Percentiles rank a stretch among this genome's conserved stretches.
phyloP scores from a whole-genome alignment of 1,140 invertebrate genomes.

The Drosophila simulans region DNA sequence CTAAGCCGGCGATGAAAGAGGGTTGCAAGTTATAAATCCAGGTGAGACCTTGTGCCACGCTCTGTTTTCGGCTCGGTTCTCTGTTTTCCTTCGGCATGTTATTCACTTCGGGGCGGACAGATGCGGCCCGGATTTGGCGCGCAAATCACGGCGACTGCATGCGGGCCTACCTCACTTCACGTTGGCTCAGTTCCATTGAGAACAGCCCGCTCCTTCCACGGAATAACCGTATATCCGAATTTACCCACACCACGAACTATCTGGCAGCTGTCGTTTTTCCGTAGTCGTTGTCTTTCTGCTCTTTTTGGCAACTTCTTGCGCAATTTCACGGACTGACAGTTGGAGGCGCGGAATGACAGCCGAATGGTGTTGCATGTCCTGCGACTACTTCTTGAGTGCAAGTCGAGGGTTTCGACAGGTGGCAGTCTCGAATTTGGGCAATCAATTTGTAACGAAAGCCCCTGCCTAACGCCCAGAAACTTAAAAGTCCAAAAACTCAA shows the following conservation, averaged over 20 bases:
- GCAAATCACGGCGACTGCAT: conserved; percentile 44
- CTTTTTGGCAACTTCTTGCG: conserved; percentile 68
- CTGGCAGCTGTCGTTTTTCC: conserved; percentile 50
- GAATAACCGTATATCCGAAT: conserved; percentile 16
- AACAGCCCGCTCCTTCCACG: conserved; percentile 4
- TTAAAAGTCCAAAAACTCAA: conserved; percentile 26
- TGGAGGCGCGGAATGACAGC: conserved; percentile 53
- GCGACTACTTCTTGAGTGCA: conserved; percentile 64
- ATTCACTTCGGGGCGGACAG: conserved; percentile 42
- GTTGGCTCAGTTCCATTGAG: conserved; percentile 4
- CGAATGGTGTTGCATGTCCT: conserved; percentile 52
- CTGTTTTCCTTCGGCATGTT: neutral
- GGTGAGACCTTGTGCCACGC: conserved; percentile 69
- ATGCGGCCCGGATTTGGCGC: conserved; percentile 71
- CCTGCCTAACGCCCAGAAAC: neutral
- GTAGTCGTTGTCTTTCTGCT: conserved; percentile 3
- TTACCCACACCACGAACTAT: conserved; percentile 8
- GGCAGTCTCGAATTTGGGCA: conserved; percentile 43
- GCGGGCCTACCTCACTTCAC: conserved; percentile 40
- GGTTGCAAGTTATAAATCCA: conserved; percentile 70
- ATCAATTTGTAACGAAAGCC: conserved; percentile 24
- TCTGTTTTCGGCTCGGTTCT: conserved; percentile 32
- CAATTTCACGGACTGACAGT: conserved; percentile 60
- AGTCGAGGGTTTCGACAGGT: conserved; percentile 74
- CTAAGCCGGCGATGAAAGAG: conserved; percentile 52